phyloP scores from a whole-genome alignment of 2,888 invertebrate species.

The Philaethria dido region DNA sequence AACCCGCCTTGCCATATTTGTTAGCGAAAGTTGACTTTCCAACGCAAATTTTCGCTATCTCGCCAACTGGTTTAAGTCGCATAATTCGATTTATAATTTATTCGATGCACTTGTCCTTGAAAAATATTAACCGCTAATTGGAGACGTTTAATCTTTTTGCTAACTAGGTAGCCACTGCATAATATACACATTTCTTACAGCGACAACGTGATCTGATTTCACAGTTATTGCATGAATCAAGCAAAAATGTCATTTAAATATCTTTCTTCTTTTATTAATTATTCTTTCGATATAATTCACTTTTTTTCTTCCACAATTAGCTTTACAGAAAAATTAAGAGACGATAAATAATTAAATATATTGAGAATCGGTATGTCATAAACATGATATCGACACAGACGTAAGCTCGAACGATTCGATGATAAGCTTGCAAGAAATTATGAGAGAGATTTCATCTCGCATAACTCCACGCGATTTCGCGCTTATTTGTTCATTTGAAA shows the following conservation, averaged over 20 bases:
- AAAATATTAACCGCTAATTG: constrained; percentile 22
- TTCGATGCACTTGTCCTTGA: constrained; percentile 39
- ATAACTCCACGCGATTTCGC: constrained; percentile 45
- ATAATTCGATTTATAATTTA: constrained; percentile 25
- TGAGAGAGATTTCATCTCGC: constrained; percentile 40
- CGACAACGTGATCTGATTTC: constrained; percentile 12
- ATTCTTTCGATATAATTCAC: background rate
- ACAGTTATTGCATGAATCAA: constrained; percentile 19
- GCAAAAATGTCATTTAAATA: constrained; percentile 1
- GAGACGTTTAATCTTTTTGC: constrained; percentile 22
- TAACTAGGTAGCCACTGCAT: constrained; percentile 15
- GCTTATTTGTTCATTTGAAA: constrained; percentile 41
- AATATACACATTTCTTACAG: constrained; percentile 16
- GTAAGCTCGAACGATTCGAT: constrained; percentile 33
- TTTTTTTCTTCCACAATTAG: background rate
- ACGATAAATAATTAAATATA: constrained; percentile 34
- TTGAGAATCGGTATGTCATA: constrained; percentile 53
- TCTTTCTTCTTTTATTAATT: no score
- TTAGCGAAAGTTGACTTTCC: constrained; percentile 69
- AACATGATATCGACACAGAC: constrained; percentile 54
- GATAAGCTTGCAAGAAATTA: constrained; percentile 43
- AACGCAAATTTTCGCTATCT: constrained; percentile 64
- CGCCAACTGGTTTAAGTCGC: constrained; percentile 53
- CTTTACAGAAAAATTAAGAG: background rate
- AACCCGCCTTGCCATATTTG: constrained; percentile 68